Conservation (phyloP, 2,888 invertebrate genomes). For the Apodemia duryi region DNA sequence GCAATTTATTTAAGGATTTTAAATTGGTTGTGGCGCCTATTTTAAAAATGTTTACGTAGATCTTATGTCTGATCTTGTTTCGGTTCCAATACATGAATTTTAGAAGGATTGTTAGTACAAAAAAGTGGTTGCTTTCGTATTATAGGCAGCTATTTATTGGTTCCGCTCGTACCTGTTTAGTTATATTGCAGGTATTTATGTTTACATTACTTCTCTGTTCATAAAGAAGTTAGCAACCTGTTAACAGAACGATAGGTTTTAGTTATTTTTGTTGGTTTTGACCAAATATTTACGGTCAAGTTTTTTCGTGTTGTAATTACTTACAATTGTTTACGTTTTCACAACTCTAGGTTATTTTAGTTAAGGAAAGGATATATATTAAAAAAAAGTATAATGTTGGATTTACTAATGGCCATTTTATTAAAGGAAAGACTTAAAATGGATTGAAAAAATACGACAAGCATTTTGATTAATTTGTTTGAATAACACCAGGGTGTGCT, state of each 20-base stretch:
- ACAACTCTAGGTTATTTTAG: conserved; percentile 8
- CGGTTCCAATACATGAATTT: conserved; percentile 6
- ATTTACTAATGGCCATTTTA: conserved; percentile 3
- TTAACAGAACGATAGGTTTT: conserved; percentile 4
- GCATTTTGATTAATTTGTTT: conserved; percentile 12
- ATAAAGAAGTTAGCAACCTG: neutral
- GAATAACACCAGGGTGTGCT: conserved; percentile 6
- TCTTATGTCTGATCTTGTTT: conserved; percentile 7
- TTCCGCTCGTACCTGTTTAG: conserved; percentile 57
- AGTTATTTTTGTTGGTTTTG: conserved; percentile 7
- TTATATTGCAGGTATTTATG: conserved; percentile 49
- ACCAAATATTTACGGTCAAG: neutral
- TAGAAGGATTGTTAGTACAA: conserved; percentile 45
- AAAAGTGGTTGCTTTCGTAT: conserved; percentile 42
- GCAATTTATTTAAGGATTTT: conserved; percentile 10
- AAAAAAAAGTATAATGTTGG: neutral
- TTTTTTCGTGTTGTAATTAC: conserved; percentile 11
- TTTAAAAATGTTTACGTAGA: neutral
- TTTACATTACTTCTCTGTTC: conserved; percentile 33
- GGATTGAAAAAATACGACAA: conserved; percentile 3
- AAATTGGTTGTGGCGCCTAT: conserved; percentile 13
- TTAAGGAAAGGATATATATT: conserved; percentile 2
- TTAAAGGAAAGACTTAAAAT: conserved; percentile 1
- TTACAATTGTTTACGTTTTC: conserved; percentile 14
- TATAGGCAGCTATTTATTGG: conserved; percentile 45